Base-by-base conservation (phyloP, 2,888 invertebrate genomes). In the Caenorhabditis zanzibari region DNA sequence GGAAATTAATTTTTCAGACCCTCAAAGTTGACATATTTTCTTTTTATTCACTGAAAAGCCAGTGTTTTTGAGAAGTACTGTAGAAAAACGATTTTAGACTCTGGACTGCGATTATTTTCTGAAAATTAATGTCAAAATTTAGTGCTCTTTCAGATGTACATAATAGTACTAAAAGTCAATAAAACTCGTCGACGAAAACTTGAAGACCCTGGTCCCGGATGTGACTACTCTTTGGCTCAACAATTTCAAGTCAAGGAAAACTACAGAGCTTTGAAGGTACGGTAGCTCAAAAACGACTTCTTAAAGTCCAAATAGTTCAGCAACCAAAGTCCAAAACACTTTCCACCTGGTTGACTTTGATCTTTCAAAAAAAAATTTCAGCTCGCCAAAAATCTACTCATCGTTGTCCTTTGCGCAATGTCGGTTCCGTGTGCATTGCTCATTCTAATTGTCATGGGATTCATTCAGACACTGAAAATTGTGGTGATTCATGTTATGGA, bases 391-490 rank as follows among this genome's bases (percentile, higher is more conserved):
- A 76, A 76, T 32, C 22, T 76, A 41, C 26, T 76, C 35, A 76
- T 76, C 28, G 75, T 68, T 12, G 66, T 76, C 3, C n/a, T 76
- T 10, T 66, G 75, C 12, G 75, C 75, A 22, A 76, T 76, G 58
- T 68, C 75, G 4, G 58, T 76, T 41, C 68, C 68, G 38, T 76
- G 76, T 52, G 76, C 68, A n/a, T 35, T 76, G 68, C 76, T 76
- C 52, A 76, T 76, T 52, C 10, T 35, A 6, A 38, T 76, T 22
- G 76, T 76, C 26, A 59, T 68, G 9, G 76, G 76, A 41, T 7
- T 44, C 38, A 44, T 68, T 2, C 41, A 68, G 1, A 61, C 76
- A 14, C 69, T 58, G 12, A 41, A 41, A 52, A 69, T 66, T 49
- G 14, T 76, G 2, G 28, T 76, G 16, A 69, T 69, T 52, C 76